Percentiles rank a stretch among this genome's conserved stretches.
Evolutionary conservation across 1,140 invertebrate species (phyloP).

Genomic region (Venturia canescens): DNA sequence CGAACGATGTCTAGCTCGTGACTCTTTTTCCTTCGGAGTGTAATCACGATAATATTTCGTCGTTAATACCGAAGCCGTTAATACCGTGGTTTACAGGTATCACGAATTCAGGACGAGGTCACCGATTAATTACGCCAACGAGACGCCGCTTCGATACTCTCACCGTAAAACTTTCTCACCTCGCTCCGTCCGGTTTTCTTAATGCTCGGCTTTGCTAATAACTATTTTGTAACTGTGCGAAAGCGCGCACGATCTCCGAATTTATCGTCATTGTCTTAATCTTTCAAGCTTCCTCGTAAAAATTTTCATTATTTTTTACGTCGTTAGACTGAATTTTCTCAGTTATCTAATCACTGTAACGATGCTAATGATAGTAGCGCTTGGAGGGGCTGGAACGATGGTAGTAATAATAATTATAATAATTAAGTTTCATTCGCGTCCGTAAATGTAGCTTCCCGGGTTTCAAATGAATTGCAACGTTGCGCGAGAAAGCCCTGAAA

Average conservation of each 20-base stretch:
- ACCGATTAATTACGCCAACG: slow-evolving; percentile 34
- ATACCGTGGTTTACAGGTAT: slow-evolving; percentile 28
- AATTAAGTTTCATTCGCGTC: too few species aligned
- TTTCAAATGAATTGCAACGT: too few species aligned
- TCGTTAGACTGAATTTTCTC: too few species aligned
- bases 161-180: not conserved
- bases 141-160: slow-evolving; percentile 33
- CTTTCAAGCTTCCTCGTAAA: too few species aligned
- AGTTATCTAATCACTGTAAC: too few species aligned
- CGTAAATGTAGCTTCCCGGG: too few species aligned
- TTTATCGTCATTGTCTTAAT: not conserved
- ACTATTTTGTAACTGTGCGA: slow-evolving; percentile 16
- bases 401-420: too few species aligned
- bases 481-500: too few species aligned
- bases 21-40: not conserved
- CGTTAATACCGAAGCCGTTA: slow-evolving; percentile 29
- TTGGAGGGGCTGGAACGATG: too few species aligned
- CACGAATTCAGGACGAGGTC: not conserved
- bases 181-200: not conserved
- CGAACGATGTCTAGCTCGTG: slow-evolving; percentile 9
- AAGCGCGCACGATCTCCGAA: slow-evolving; percentile 11
- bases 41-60: slow-evolving; percentile 38
- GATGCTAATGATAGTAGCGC: too few species aligned
- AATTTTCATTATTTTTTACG: too few species aligned
- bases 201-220: not conserved